Evolutionary conservation across 2,797 vertebrate species (phyloP).

Genomic region (Phylloscopus collybita): DNA sequence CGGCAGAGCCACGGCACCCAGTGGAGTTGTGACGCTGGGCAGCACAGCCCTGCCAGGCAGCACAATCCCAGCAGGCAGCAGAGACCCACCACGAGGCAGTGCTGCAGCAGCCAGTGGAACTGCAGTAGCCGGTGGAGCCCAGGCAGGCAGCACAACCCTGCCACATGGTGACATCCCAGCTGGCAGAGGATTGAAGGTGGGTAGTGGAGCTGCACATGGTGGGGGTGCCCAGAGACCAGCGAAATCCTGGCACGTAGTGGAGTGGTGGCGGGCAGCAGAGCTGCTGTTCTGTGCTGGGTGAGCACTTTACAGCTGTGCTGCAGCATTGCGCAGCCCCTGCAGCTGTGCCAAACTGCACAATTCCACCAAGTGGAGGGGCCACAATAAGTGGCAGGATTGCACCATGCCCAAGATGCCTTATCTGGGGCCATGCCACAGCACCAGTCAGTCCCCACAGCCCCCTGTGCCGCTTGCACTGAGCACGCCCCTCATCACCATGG

Average conservation of each 20-base stretch:
- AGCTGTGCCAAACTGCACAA: not conserved
- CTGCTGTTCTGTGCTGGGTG: not conserved
- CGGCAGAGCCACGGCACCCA: not conserved
- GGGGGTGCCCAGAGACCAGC: not conserved
- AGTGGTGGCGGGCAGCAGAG: not conserved
- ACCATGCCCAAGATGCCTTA: not conserved
- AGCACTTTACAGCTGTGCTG: not conserved
- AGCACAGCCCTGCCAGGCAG: not conserved
- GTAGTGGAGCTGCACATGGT: not conserved
- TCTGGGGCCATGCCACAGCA: not conserved
- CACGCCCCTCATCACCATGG: not conserved
- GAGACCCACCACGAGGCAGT: not conserved
- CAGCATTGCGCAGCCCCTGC: not conserved
- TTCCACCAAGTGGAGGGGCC: not conserved
- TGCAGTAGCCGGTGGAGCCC: not conserved
- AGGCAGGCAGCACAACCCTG: not conserved
- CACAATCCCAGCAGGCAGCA: not conserved
- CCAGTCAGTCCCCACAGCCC: fast-evolving
- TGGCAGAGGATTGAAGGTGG: not conserved
- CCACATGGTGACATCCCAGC: not conserved
- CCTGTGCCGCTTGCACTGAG: not conserved
- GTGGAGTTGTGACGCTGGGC: not conserved
- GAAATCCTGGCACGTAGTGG: not conserved
- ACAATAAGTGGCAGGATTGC: not conserved
- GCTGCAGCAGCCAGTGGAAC: not conserved